Percentiles rank a stretch among this genome's conserved stretches.
Evolutionary conservation across 1,140 invertebrate genomes (phyloP).

Genomic region (Ridgeia piscesae): DNA sequence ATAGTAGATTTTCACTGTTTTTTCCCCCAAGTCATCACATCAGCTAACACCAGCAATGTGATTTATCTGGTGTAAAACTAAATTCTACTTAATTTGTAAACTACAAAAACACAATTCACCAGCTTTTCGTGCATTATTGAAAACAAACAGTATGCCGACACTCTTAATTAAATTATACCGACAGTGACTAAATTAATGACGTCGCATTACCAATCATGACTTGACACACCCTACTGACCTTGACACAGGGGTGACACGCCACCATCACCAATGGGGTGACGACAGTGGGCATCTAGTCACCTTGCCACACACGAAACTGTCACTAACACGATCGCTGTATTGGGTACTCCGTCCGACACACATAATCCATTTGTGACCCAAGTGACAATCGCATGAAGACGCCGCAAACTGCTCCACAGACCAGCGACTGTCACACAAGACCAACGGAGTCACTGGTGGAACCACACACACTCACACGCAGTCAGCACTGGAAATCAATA

Average conservation of each 20-base stretch:
- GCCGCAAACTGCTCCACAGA: not conserved
- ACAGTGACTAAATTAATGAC: not conserved
- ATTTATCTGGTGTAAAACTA: no score
- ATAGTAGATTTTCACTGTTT: no score
- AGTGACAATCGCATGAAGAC: not conserved
- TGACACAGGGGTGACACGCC: not conserved
- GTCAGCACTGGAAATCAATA: not conserved
- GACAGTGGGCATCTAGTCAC: not conserved
- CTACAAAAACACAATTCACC: no score
- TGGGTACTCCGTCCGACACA: not conserved
- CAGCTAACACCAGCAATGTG: no score
- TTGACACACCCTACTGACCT: not conserved
- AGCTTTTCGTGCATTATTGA: no score
- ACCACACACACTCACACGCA: not conserved
- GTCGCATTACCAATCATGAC: not conserved
- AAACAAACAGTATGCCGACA: not conserved
- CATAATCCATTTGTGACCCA: not conserved
- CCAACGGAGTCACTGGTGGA: not conserved
- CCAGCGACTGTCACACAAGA: not conserved
- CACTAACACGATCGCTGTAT: not conserved
- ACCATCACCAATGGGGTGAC: not conserved
- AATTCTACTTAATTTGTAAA: no score
- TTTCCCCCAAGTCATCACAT: no score
- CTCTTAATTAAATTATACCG: not conserved
- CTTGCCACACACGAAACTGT: not conserved